Conservation (phyloP, 2,797 vertebrate species). For the Helarctos malayanus region DNA sequence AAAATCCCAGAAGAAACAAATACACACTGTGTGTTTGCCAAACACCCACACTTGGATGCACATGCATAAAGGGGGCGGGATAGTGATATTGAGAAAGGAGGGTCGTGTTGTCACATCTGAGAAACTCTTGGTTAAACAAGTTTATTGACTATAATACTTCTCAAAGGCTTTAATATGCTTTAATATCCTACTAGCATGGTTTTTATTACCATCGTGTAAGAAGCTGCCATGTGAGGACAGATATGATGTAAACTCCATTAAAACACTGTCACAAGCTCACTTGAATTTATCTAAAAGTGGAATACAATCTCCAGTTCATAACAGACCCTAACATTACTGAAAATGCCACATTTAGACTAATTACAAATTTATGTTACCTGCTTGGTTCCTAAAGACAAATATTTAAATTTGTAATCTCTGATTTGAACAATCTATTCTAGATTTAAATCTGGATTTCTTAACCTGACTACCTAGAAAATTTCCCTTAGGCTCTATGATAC, state of each 20-base stretch:
- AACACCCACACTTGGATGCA: not conserved
- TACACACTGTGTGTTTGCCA: not conserved
- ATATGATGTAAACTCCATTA: not conserved
- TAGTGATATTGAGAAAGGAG: not conserved
- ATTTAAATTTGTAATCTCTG: not conserved
- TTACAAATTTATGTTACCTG: not conserved
- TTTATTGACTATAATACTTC: not conserved
- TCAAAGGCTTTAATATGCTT: not conserved
- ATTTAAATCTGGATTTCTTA: not conserved
- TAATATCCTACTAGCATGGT: not conserved
- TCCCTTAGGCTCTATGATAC: not conserved
- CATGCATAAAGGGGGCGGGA: not conserved
- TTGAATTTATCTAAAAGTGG: conserved; percentile 39
- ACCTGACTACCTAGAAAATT: not conserved
- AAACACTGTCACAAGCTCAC: not conserved
- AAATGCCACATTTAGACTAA: not conserved
- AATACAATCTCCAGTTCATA: not conserved
- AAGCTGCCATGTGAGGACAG: not conserved
- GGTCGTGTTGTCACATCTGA: not conserved
- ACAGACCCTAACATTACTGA: not conserved
- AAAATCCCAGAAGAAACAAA: conserved; percentile 35
- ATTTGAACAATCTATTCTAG: not conserved
- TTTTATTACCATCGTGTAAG: not conserved
- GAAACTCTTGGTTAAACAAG: not conserved
- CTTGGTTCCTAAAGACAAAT: not conserved